Evolutionary conservation across 2,888 invertebrate genomes (phyloP).

Genomic region (Calameuta idolon): DNA sequence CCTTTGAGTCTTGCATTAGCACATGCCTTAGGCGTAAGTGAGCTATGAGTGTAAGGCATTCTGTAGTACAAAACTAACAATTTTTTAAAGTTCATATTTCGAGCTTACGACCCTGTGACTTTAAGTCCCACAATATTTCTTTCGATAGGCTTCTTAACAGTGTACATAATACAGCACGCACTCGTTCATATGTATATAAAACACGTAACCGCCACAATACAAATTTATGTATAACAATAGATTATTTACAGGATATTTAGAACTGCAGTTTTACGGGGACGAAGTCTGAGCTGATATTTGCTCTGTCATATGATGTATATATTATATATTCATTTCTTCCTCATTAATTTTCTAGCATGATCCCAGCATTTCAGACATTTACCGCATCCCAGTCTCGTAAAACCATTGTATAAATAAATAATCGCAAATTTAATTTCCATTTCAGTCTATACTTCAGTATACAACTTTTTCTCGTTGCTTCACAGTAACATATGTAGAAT

Average conservation of each 20-base stretch:
- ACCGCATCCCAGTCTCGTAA: neutral
- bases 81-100: neutral
- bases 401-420: neutral
- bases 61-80: neutral
- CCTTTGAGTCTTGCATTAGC: slow-evolving; percentile 77
- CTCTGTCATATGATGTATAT: neutral
- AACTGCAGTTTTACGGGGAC: neutral
- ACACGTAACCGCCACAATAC: neutral
- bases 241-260: neutral
- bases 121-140: neutral
- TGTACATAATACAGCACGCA: neutral
- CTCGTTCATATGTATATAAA: slow-evolving; percentile 1
- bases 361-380: neutral
- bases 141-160: neutral
- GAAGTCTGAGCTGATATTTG: neutral
- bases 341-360: neutral
- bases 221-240: neutral
- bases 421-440: neutral
- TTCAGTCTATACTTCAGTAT: neutral
- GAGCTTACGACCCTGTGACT: neutral
- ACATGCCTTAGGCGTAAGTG: slow-evolving; percentile 70
- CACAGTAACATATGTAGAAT: neutral
- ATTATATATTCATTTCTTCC: neutral
- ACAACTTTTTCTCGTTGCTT: neutral
- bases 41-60: neutral